Evolutionary conservation across 2,113 vertebrate species (phyloP).

Genomic region (Steatornis caripensis): DNA sequence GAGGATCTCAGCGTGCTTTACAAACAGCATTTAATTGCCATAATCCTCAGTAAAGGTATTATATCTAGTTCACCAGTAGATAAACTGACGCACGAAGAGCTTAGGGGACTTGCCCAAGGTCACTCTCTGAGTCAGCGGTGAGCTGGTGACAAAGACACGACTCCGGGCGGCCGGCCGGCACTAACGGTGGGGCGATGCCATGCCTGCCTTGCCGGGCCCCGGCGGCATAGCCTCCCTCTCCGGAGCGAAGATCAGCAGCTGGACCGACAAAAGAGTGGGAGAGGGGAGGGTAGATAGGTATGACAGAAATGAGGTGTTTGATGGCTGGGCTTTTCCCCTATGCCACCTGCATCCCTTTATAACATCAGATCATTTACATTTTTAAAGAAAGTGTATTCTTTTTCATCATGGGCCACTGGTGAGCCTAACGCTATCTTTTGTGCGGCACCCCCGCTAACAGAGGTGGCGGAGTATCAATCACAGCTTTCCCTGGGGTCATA

Average conservation of each 20-base stretch:
- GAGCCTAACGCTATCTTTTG: conserved; percentile 39
- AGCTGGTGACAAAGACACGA: not conserved
- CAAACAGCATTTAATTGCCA: conserved; percentile 40
- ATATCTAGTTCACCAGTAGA: conserved; percentile 44
- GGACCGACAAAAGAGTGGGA: not conserved
- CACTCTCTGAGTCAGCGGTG: not conserved
- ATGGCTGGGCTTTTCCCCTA: conserved; percentile 44
- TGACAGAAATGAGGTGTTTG: conserved; percentile 44
- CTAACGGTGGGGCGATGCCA: fast-evolving
- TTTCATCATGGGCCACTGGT: conserved; percentile 57
- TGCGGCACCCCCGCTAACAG: conserved; percentile 49
- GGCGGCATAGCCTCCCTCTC: not conserved
- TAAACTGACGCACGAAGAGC: conserved; percentile 44
- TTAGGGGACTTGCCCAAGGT: conserved; percentile 56
- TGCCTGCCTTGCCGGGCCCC: not conserved
- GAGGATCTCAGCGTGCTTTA: not conserved
- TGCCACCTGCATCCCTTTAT: conserved; percentile 62
- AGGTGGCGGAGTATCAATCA: conserved; percentile 69
- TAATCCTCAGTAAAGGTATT: conserved; percentile 58
- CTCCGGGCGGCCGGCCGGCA: not conserved
- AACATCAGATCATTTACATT: conserved; percentile 53
- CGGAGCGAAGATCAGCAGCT: not conserved
- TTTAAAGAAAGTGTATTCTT: conserved; percentile 66
- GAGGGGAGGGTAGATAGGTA: not conserved
- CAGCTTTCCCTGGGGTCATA: conserved; percentile 58